phyloP scores from a whole-genome alignment of 1,140 invertebrate genomes.

The Andrena cerasifolii region DNA sequence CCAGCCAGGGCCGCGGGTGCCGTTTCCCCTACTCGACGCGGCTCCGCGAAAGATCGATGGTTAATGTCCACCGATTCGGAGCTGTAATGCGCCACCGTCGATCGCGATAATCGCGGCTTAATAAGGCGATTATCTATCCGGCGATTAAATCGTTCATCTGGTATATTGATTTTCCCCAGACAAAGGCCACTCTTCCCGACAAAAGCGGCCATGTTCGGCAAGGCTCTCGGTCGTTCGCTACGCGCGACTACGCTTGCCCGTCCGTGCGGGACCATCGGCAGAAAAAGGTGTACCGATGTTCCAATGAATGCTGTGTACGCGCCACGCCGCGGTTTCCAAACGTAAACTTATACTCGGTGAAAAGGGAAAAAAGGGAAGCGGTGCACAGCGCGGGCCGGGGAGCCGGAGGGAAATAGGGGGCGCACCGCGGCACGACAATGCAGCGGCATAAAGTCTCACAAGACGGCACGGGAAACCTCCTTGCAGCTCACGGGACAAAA shows the following conservation, averaged over 20 bases:
- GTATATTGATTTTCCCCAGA: conserved; percentile 47
- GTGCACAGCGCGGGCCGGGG: background rate
- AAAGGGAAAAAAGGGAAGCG: conserved; percentile 42
- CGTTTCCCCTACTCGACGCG: too few relatives aligned
- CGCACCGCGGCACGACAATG: conserved; percentile 58
- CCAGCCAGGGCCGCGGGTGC: too few relatives aligned
- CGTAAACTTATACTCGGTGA: conserved; percentile 65
- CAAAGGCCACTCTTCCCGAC: conserved; percentile 38
- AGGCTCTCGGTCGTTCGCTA: conserved; percentile 52
- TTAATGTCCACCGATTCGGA: background rate
- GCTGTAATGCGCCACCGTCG: background rate
- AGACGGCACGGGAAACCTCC: conserved; percentile 57
- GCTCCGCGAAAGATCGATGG: too few relatives aligned
- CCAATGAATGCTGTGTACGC: conserved; percentile 60
- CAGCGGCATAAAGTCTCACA: conserved; percentile 59
- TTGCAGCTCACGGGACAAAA: conserved; percentile 52
- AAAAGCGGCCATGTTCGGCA: conserved; percentile 50
- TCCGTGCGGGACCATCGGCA: conserved; percentile 61
- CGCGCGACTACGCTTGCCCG: conserved; percentile 61
- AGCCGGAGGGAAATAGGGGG: conserved; percentile 2
- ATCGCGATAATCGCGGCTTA: conserved; percentile 31
- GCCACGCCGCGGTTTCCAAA: conserved; percentile 65
- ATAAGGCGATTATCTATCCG: conserved; percentile 41
- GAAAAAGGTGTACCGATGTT: conserved; percentile 67
- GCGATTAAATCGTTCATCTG: conserved; percentile 48